Evolutionary conservation across 2,113 vertebrate genomes (phyloP), one percentile per base, ranked within the genome.

Genomic region (Gallinago jamesoni): DNA sequence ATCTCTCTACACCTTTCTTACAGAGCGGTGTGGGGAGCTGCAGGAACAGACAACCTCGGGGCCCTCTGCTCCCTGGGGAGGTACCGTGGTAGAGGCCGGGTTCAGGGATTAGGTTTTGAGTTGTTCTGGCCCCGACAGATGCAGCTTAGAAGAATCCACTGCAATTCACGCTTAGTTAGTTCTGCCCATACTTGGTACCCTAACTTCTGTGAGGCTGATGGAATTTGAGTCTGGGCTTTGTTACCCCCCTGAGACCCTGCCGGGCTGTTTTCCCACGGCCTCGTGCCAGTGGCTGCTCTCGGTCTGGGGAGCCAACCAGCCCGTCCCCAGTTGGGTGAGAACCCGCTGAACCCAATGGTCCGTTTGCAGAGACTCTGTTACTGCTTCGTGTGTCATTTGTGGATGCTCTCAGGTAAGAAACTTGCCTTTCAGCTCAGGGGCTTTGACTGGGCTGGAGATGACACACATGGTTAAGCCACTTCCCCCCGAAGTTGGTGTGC

Each of bases 291-390:
- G 60, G 35, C 53, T 76, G 57, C 50, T 64, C 31, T 25, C 35
- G 3, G 11, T 27, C 6, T 45, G 20, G 33, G 56, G 53, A 57
- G 4, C n/a, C 12, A 48, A 43, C 21, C 23, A 15, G n/a, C 4
- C 69, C 35, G 10, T 67, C 53, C 35, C 2, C 0, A 57, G 41
- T 2, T 28, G 74, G 4, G 15, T 3, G 67, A 14, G 45, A 77
- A 45, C 52, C 3, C 19, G 2, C 8, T 6, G 33, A 56, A 18
- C 31, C 2, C 33, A 52, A 10, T 0, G n/a, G 31, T 12, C 28
- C 10, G 3, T 53, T 76, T 83, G 72, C 52, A 55, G 43, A 88
- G 47, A 47, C n/a, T 31, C 56, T 57, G 10, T 70, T 37, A 39
- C 16, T 31, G 37, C 17, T 27, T 43, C 67, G 28, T 23, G 4